These are phyloP conservation scores for Mesochorus sp. DNA, from an alignment of 2,888 invertebrate species.

Conservation along the genomic window DNA sequence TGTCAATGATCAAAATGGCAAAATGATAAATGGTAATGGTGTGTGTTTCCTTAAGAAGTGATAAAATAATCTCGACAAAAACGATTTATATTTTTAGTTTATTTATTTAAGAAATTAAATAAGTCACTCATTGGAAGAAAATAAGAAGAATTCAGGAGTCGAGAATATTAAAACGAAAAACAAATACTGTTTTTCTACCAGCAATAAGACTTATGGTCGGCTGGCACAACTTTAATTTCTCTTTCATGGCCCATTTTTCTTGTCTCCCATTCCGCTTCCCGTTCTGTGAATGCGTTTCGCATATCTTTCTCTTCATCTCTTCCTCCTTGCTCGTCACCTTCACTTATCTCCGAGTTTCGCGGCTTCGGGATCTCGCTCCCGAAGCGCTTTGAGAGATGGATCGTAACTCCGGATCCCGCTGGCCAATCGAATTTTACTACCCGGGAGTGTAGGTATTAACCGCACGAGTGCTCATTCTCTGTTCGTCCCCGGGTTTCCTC, in stretches of 20 bases:
- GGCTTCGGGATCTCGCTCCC: constrained; percentile 21
- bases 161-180: neutral
- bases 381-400: constrained; percentile 39
- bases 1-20: neutral
- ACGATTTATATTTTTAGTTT: constrained; percentile 2
- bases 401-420: constrained; percentile 58
- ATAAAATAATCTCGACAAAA: too few relatives aligned
- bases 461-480: constrained; percentile 38
- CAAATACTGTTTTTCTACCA: neutral
- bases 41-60: too few relatives aligned
- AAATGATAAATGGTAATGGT: too few relatives aligned
- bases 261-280: neutral
- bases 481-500: constrained; percentile 18
- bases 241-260: constrained; percentile 38
- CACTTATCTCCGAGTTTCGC: constrained; percentile 29
- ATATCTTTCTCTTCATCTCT: constrained; percentile 36
- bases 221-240: constrained; percentile 36
- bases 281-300: constrained; percentile 10
- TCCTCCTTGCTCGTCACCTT: constrained; percentile 50
- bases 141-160: constrained; percentile 10
- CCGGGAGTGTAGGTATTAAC: constrained; percentile 38
- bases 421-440: constrained; percentile 61
- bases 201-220: constrained; percentile 21
- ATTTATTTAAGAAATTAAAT: neutral
- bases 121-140: constrained; percentile 21